Percentiles rank a stretch among this genome's conserved stretches.
Evolutionary conservation across 1,140 invertebrate species (phyloP).

Genomic region (Penaeus chinensis): DNA sequence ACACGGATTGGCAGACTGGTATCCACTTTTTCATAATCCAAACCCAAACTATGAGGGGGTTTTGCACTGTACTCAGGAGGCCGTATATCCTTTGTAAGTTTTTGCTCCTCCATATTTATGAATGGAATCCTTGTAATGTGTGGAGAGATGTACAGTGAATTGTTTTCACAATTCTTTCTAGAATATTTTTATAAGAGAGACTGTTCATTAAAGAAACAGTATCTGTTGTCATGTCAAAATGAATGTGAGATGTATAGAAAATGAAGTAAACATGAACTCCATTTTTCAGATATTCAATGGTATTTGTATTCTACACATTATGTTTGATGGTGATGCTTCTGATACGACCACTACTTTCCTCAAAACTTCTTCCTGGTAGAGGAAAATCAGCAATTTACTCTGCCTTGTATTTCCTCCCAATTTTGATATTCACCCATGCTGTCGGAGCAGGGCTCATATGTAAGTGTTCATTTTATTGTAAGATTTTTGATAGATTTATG

Average conservation of each 20-base stretch:
- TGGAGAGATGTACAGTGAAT: too few relatives aligned
- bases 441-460: constrained; percentile 91
- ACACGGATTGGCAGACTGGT: constrained; percentile 90
- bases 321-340: constrained; percentile 84
- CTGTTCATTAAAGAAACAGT: too few relatives aligned
- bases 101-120: background rate
- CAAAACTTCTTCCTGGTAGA: constrained; percentile 75
- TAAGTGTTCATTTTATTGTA: constrained; percentile 71
- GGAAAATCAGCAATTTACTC: constrained; percentile 88
- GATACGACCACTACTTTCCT: constrained; percentile 78
- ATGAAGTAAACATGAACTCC: background rate
- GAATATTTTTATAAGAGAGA: too few relatives aligned
- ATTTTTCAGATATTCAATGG: constrained; percentile 88
- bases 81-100: constrained; percentile 94
- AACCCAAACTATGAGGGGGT: constrained; percentile 89
- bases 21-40: constrained; percentile 94
- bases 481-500: background rate
- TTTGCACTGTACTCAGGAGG: constrained; percentile 95
- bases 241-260: background rate
- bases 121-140: too few relatives aligned
- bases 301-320: constrained; percentile 91
- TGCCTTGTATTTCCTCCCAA: constrained; percentile 93
- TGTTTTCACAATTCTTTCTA: too few relatives aligned
- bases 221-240: too few relatives aligned
- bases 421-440: constrained; percentile 88